Evolutionary conservation across 2,113 vertebrate species (phyloP).

Genomic region (Paracanthobrama guichenoti): DNA sequence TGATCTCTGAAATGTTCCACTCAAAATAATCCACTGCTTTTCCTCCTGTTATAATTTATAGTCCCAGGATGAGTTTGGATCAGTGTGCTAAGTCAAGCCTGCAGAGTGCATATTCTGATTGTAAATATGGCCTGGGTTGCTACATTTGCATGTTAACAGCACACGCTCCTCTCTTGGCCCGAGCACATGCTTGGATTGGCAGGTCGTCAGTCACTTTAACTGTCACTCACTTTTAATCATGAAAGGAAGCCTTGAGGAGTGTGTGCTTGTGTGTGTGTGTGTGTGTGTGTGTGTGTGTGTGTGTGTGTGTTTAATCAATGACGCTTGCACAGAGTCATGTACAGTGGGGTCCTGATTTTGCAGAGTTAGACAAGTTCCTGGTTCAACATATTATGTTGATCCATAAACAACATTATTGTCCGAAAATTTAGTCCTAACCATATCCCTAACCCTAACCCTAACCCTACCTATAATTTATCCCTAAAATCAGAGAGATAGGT

Average conservation of each 20-base stretch:
- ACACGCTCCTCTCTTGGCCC: slow-evolving; percentile 56
- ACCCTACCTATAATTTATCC: too few species aligned
- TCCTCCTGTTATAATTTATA: not conserved
- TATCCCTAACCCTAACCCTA: too few species aligned
- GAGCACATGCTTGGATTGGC: slow-evolving; percentile 69
- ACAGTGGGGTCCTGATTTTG: too few species aligned
- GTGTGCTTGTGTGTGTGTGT: not conserved
- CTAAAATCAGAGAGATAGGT: too few species aligned
- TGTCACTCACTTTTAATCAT: slow-evolving; percentile 74
- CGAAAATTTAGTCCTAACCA: too few species aligned
- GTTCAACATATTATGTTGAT: too few species aligned
- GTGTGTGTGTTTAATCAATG: too few species aligned
- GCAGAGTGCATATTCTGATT: slow-evolving; percentile 53
- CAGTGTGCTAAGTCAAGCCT: slow-evolving; percentile 54
- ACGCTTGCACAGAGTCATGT: too few species aligned
- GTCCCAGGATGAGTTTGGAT: slow-evolving; percentile 49
- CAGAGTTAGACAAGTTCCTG: too few species aligned
- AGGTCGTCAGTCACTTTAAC: slow-evolving; percentile 63
- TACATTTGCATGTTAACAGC: slow-evolving; percentile 52
- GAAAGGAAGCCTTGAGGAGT: slow-evolving; percentile 58
- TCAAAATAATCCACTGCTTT: slow-evolving; percentile 1
- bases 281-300: too few species aligned
- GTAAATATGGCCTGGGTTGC: slow-evolving; percentile 63
- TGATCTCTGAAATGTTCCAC: not conserved
- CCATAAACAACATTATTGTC: too few species aligned